Base-by-base conservation (phyloP, 2,888 invertebrate genomes). In the Drosophila mettleri region DNA sequence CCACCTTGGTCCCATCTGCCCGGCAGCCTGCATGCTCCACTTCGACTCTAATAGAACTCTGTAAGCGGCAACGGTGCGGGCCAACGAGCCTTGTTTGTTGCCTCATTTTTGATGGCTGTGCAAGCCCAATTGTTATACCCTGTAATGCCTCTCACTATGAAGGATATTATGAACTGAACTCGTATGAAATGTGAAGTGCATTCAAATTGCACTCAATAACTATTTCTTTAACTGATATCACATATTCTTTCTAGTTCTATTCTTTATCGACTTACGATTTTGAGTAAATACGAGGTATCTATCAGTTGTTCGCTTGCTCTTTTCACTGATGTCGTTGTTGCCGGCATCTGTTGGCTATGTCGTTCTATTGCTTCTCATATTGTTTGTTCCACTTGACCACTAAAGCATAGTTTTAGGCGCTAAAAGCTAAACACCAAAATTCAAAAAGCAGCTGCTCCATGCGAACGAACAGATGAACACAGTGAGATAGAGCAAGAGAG, bases 371-470 rank as follows among this genome's bases (percentile, higher is more conserved):
- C 31, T 59, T 33, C 43, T 71, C 65, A 61, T 53, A 61, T 73
- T 78, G 84, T 85, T 86, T 85, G 84, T 86, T 85, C 82, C 87
- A 87, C 87, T 84, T 87, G 87, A 85, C 85, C 85, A 85, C 88
- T 74, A 85, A 82, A 85, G 85, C 86, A 87, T 80, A 86, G 88
- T 85, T 85, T 87, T 86, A 87, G 85, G 85, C 85, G 85, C 86
- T 85, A 85, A 85, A 85, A 87, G 85, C 85, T 87, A 87, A 85
- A 87, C 79, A 85, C 86, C 85, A 72, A 85, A 85, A 83, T 74
- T 86, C 86, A 80, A 86, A 87, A 87, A 85, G 79, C 85, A 85
- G 85, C 85, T 85, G 85, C 79, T 76, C 57, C 81, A 53, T 74
- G 46, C 49, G 10, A 63, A 60, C 62, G 43, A 61, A 51, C 66